phyloP scores from a whole-genome alignment of 35 echinoderm and acorn worm genomes.

The Ophiothrix spiculata region DNA sequence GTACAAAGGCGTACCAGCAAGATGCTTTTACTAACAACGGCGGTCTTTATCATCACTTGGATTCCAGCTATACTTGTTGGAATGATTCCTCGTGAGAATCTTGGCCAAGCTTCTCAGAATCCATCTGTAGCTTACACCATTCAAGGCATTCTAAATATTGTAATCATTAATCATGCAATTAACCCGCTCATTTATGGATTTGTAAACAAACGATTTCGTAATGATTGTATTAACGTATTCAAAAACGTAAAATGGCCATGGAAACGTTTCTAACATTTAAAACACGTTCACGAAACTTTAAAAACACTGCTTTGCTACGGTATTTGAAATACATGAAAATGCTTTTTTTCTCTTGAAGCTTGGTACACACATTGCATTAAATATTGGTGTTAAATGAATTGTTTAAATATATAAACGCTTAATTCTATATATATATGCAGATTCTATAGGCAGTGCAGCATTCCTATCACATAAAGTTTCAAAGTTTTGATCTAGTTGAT shows the following conservation, averaged over 20 bases:
- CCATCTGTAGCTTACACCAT: slow-evolving; percentile 2
- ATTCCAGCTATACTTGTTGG: neutral
- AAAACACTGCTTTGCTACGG: too few relatives aligned
- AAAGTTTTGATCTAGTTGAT: too few relatives aligned
- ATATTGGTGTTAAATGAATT: too few relatives aligned
- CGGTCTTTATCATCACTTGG: slow-evolving; percentile 38
- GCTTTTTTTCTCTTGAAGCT: too few relatives aligned
- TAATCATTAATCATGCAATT: slow-evolving; percentile 40
- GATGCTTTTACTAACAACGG: slow-evolving; percentile 43
- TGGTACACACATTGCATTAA: too few relatives aligned
- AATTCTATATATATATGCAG: too few relatives aligned
- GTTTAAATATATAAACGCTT: too few relatives aligned
- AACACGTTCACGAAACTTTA: too few relatives aligned
- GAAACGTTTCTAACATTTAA: neutral
- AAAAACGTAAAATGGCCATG: neutral
- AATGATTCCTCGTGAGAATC: neutral
- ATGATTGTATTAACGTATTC: slow-evolving; percentile 2
- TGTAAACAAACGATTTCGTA: slow-evolving; percentile 48
- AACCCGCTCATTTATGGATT: slow-evolving; percentile 65
- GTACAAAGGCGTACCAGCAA: slow-evolving; percentile 19
- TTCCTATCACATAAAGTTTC: too few relatives aligned
- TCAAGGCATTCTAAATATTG: neutral
- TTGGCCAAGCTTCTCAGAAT: neutral
- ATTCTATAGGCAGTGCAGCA: too few relatives aligned
- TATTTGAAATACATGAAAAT: too few relatives aligned